A percentile compares a stretch with the other conserved stretches of the same genome.
Conservation (phyloP, 2,113 vertebrate genomes). For the Apodemus sylvaticus region DNA sequence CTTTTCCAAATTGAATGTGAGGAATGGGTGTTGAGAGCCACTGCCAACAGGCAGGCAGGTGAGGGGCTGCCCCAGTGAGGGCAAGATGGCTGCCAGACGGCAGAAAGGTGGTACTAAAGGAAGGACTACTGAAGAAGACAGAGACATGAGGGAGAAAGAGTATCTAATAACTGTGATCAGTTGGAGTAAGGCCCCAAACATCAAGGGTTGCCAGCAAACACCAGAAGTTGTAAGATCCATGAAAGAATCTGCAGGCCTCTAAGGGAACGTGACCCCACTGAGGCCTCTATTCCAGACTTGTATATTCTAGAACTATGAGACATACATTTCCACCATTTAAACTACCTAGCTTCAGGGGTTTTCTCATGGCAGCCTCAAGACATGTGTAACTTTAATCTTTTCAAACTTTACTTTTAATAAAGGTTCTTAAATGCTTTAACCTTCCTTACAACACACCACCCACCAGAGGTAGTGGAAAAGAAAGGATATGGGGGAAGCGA, state of each 20-base stretch:
- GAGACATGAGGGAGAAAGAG: not conserved
- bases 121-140: not conserved
- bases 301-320: not conserved
- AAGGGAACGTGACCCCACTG: too few species aligned
- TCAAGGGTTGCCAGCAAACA: not conserved
- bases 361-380: not conserved
- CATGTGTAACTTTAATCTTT: too few species aligned
- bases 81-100: not conserved
- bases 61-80: not conserved
- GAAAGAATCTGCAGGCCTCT: not conserved
- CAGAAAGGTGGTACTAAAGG: not conserved
- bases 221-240: not conserved
- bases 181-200: not conserved
- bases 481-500: too few species aligned
- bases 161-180: not conserved
- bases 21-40: not conserved
- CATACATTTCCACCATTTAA: not conserved
- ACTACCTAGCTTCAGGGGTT: not conserved
- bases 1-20: not conserved
- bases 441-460: too few species aligned
- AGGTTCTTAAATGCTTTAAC: too few species aligned
- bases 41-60: not conserved
- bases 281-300: not conserved
- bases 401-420: too few species aligned
- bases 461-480: too few species aligned